These are phyloP conservation scores for Cassiopea xamachana DNA, from an alignment of 30 jellyfish, hydroid and myxozoan species.

Conservation along the genomic window DNA sequence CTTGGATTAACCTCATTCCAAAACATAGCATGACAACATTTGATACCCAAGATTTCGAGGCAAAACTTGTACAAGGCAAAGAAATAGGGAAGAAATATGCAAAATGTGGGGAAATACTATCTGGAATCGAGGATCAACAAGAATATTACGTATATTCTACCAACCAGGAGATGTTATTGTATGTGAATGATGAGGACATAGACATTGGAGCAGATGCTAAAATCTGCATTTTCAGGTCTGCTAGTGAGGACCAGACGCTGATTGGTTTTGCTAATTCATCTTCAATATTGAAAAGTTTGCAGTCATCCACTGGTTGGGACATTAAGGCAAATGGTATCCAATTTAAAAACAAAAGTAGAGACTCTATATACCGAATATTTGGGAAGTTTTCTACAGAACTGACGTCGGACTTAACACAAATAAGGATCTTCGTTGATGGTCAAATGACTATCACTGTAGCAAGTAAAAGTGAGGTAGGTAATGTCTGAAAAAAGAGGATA, in stretches of 20 bases:
- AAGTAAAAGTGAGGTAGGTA: not conserved
- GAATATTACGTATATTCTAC: conserved; percentile 32
- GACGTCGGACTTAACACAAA: not conserved
- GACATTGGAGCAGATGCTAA: conserved; percentile 13
- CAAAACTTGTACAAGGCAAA: conserved; percentile 30
- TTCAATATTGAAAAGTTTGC: not conserved
- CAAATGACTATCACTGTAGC: not conserved
- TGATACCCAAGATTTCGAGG: conserved; percentile 47
- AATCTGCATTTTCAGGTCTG: conserved; percentile 47
- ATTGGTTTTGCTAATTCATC: conserved; percentile 49
- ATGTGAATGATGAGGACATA: conserved; percentile 52
- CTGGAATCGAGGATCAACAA: not conserved
- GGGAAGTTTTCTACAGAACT: conserved; percentile 40
- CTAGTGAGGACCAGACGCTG: conserved; percentile 14
- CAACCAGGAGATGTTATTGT: conserved; percentile 31
- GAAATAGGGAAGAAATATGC: conserved; percentile 9
- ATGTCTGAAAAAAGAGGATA: too few relatives aligned
- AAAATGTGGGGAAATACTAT: conserved; percentile 38
- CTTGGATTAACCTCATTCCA: conserved; percentile 38
- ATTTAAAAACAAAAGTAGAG: not conserved
- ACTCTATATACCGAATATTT: not conserved
- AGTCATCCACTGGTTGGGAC: conserved; percentile 45
- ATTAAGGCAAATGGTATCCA: conserved; percentile 42
- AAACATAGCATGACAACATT: conserved; percentile 1
- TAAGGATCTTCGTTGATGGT: conserved; percentile 14